Evolutionary conservation across 2,113 vertebrate genomes (phyloP), one percentile per base, ranked within the genome.

Genomic region (Trachemys scripta): DNA sequence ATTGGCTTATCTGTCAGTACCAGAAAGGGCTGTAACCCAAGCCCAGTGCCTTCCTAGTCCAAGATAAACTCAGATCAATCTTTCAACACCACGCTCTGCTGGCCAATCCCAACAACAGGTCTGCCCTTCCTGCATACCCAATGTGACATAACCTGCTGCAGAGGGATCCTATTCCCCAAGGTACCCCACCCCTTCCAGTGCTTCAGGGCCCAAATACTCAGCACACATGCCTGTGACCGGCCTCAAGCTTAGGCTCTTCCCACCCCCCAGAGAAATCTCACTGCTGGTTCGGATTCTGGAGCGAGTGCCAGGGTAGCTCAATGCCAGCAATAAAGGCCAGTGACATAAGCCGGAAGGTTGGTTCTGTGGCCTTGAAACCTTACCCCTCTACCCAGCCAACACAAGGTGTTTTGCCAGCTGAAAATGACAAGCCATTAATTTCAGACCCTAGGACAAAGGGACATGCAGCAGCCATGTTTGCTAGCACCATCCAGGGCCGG

Each of bases 1-100:
- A 5, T 35, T 3, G 38, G 84, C 90, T 94, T 65, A 85, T 89
- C 88, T 87, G 76, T 84, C 91, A 90, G 88, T 42, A 54, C 88
- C 6, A 5, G 95, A 96, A 96, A 88, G 79, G 53, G n/a, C 93
- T 80, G 95, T 85, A 94, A 97, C 87, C 87, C 24, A 89, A 97
- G 82, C 57, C 62, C 75, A 78, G 10, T 62, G n/a, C 83, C 45
- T 79, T 83, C 90, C 87, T 83, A 81, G 45, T 50, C 87, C 94
- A 95, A 92, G 29, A 92, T 42, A 84, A 96, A 95, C 80, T 82
- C 62, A 10, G 90, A 75, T 93, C 16, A 0, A 13, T 81, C 84
- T 94, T 1, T 93, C 95, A 95, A 95, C 95, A 92, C 93, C 72
- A 93, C 92, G 1, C 56, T 88, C 42, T 0, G 22, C 38, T 78